phyloP scores from a whole-genome alignment of 2,113 vertebrate species.

The Vicugna pacos region DNA sequence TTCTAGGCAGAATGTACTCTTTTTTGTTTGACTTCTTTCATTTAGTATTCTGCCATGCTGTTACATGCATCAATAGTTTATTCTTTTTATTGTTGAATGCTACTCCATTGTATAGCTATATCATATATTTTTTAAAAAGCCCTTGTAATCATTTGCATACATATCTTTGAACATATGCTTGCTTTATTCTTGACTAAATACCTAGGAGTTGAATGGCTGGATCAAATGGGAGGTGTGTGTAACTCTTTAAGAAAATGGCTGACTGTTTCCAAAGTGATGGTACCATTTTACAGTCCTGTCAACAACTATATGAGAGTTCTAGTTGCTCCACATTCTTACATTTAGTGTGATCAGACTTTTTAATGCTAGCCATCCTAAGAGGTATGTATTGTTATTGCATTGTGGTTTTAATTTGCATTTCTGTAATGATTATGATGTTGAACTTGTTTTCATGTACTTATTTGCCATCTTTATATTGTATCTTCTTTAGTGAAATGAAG shows the following conservation, averaged over 20 bases:
- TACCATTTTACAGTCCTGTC: background rate
- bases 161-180: background rate
- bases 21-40: background rate
- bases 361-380: background rate
- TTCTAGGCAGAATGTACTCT: background rate
- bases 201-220: background rate
- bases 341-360: background rate
- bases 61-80: background rate
- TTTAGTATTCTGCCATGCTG: background rate
- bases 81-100: slow-evolving; percentile 6
- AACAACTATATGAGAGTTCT: background rate
- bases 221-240: background rate
- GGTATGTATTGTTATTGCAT: background rate
- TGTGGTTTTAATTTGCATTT: background rate
- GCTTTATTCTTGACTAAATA: background rate
- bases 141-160: background rate
- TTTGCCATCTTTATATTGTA: background rate
- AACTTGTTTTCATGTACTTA: background rate
- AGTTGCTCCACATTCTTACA: background rate
- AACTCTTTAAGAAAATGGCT: background rate
- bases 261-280: background rate
- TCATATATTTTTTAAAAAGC: background rate
- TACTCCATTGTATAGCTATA: background rate
- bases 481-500: background rate
- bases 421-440: background rate